Percentiles rank a stretch among this genome's conserved stretches.
phyloP scores from a whole-genome alignment of 2,888 invertebrate genomes.

The Epirrhoe alternata region DNA sequence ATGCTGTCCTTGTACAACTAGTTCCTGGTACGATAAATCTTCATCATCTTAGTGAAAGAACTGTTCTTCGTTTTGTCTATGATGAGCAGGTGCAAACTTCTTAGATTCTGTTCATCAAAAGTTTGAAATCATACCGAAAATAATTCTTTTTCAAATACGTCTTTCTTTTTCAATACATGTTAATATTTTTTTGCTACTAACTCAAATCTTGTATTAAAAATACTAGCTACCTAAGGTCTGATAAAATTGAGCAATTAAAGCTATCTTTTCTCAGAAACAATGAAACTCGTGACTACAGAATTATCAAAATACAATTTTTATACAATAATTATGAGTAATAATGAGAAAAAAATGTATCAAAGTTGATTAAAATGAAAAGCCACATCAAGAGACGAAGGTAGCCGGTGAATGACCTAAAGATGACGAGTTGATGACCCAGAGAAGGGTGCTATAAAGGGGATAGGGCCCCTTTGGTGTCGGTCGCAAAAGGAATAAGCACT shows the following conservation, averaged over 20 bases:
- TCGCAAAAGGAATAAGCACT: constrained; percentile 81
- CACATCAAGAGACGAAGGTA: constrained; percentile 51
- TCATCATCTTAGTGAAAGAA: constrained; percentile 9
- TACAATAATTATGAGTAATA: background rate
- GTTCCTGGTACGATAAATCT: constrained; percentile 73
- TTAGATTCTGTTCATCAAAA: background rate
- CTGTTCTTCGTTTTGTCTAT: background rate
- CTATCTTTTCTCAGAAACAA: background rate
- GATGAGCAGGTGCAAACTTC: background rate
- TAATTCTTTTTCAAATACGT: too few relatives aligned
- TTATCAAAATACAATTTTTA: background rate
- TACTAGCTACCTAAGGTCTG: background rate
- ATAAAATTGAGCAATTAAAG: background rate
- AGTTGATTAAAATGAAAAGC: constrained; percentile 22
- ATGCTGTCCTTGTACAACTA: constrained; percentile 75
- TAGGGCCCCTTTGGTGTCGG: constrained; percentile 84
- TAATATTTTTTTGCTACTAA: too few relatives aligned
- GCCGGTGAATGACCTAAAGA: constrained; percentile 71
- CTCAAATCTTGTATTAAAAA: too few relatives aligned
- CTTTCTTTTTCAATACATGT: too few relatives aligned
- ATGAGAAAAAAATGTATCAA: background rate
- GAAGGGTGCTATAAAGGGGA: constrained; percentile 82
- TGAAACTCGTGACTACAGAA: background rate
- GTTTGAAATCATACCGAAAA: too few relatives aligned
- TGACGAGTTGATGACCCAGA: constrained; percentile 75